phyloP scores from a whole-genome alignment of 2,113 vertebrate species.

The Nerophis ophidion region DNA sequence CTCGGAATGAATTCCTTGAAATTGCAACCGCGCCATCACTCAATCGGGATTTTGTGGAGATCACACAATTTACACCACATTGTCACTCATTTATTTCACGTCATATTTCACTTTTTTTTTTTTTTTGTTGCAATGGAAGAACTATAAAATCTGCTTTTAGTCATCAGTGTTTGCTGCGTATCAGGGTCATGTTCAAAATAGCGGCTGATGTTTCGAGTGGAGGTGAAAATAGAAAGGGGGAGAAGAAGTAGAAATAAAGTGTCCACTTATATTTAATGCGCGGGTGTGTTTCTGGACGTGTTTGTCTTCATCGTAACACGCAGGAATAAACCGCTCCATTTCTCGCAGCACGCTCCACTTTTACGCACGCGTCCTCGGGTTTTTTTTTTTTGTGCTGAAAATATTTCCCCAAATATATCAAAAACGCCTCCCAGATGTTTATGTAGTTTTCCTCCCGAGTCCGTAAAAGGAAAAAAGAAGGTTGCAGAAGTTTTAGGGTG shows the following conservation, averaged over 20 bases:
- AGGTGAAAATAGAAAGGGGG: neutral
- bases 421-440: conserved; percentile 1
- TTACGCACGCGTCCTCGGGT: conserved; percentile 41
- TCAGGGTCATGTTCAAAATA: conserved; percentile 75
- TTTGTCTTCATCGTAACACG: neutral
- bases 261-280: too few species aligned
- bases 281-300: neutral
- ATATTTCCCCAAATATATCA: conserved; percentile 5
- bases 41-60: neutral
- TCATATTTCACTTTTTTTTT: too few species aligned
- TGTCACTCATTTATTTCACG: too few species aligned
- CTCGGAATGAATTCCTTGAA: conserved; percentile 42
- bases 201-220: conserved; percentile 51
- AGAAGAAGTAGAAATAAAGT: too few species aligned
- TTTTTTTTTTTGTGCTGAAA: conserved; percentile 2
- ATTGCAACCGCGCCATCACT: conserved; percentile 16
- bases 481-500: neutral
- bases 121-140: too few species aligned
- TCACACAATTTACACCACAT: neutral
- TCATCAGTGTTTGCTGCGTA: conserved; percentile 56
- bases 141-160: conserved; percentile 34
- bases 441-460: neutral
- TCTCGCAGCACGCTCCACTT: conserved; percentile 19
- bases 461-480: neutral
- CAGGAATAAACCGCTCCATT: conserved; percentile 12